Evolutionary conservation across 2,797 vertebrate genomes (phyloP).

Genomic region (Emydoidea blandingii): DNA sequence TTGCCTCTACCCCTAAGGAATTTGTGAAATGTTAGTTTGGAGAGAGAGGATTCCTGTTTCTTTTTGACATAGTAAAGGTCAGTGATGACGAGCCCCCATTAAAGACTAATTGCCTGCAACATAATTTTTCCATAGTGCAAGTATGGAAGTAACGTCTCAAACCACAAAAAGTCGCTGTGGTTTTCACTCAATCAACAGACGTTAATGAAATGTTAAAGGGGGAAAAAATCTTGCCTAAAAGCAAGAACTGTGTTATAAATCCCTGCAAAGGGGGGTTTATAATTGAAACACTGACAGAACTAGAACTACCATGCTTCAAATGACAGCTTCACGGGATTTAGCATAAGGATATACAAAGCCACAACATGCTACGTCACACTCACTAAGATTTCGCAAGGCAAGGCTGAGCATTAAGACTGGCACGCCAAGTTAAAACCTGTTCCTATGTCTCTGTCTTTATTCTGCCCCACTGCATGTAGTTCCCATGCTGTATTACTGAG

Average conservation of each 20-base stretch:
- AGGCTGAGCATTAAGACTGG: background rate
- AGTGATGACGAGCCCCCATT: background rate
- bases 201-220: conserved; percentile 66
- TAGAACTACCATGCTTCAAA: background rate
- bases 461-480: fast-evolving
- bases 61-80: conserved; percentile 13
- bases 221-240: conserved; percentile 37
- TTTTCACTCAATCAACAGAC: conserved; percentile 64
- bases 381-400: fast-evolving
- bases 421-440: background rate
- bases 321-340: background rate
- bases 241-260: conserved; percentile 51
- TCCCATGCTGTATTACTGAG: fast-evolving
- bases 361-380: background rate
- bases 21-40: background rate
- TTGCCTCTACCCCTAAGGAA: background rate
- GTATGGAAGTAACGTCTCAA: conserved; percentile 27
- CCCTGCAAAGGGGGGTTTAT: conserved; percentile 51
- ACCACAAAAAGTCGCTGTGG: background rate
- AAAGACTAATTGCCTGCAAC: conserved; percentile 41
- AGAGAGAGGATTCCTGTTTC: background rate
- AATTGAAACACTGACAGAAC: conserved; percentile 17
- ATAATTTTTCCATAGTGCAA: conserved; percentile 5
- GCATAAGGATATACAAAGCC: background rate
- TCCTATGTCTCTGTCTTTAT: background rate